phyloP scores from a whole-genome alignment of 2,797 vertebrate genomes.

The Phaenicophaeus curvirostris region DNA sequence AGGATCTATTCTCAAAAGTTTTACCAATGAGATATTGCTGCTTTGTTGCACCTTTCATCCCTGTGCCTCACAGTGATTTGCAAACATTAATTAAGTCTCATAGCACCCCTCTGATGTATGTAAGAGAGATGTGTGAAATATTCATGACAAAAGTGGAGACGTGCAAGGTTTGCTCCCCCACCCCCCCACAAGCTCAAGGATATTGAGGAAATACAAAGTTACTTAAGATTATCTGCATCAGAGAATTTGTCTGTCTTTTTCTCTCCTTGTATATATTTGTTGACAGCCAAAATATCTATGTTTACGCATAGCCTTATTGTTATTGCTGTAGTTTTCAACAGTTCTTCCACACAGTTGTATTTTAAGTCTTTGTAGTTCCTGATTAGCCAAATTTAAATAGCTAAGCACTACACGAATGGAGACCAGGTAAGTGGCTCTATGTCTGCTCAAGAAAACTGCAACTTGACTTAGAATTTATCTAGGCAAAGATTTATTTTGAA shows the following conservation, averaged over 20 bases:
- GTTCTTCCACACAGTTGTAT: not conserved
- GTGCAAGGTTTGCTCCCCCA: not conserved
- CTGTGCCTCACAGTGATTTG: constrained; percentile 26
- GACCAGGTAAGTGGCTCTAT: not conserved
- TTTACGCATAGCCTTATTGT: not conserved
- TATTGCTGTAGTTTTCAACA: not conserved
- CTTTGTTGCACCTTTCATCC: constrained; percentile 38
- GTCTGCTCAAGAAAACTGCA: not conserved
- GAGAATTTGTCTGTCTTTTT: not conserved
- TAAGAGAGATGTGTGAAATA: constrained; percentile 55
- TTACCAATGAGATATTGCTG: not conserved
- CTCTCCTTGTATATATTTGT: not conserved
- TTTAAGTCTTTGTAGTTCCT: not conserved
- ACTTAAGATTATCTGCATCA: not conserved
- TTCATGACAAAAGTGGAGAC: constrained; percentile 26
- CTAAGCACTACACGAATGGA: not conserved
- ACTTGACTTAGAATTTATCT: not conserved
- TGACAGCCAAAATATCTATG: not conserved
- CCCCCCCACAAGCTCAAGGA: not conserved
- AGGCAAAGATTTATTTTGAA: not conserved
- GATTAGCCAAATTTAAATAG: not conserved
- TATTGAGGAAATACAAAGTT: not conserved
- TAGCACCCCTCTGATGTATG: constrained; percentile 16
- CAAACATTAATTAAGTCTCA: constrained; percentile 50
- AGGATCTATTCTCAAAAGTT: constrained; percentile 16